Evolutionary conservation across 2,888 invertebrate genomes (phyloP).

Genomic region (Anarsia innoxiella): DNA sequence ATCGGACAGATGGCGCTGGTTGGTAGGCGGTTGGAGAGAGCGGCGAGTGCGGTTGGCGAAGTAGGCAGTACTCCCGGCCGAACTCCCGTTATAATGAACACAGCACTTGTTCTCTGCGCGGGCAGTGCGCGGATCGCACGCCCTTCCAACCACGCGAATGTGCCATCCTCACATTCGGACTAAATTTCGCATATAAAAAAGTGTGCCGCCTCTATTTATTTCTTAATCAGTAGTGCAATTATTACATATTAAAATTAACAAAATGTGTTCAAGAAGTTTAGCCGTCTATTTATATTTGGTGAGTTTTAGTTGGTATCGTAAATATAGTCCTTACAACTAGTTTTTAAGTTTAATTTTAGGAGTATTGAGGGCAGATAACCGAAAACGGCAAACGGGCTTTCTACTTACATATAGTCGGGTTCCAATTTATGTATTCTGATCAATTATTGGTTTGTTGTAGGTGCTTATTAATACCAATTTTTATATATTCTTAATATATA

Average conservation of each 20-base stretch:
- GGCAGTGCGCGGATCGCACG: constrained; percentile 74
- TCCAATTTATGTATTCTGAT: constrained; percentile 7
- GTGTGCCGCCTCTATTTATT: constrained; percentile 37
- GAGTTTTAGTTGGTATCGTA: constrained; percentile 35
- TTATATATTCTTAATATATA: no score
- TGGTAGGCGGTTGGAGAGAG: constrained; percentile 32
- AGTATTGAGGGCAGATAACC: constrained; percentile 15
- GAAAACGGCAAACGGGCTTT: constrained; percentile 10
- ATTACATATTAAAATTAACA: constrained; percentile 31
- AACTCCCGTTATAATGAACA: constrained; percentile 71
- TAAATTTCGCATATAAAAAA: constrained; percentile 55
- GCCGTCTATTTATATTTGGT: constrained; percentile 52
- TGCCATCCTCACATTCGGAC: constrained; percentile 57
- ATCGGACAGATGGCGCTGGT: constrained; percentile 48
- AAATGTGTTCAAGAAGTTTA: constrained; percentile 58
- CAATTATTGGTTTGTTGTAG: not conserved
- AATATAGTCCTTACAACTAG: constrained; percentile 12
- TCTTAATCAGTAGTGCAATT: constrained; percentile 35
- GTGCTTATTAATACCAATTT: no score
- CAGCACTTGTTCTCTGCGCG: constrained; percentile 68
- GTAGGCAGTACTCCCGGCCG: constrained; percentile 59
- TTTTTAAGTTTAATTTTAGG: constrained; percentile 6
- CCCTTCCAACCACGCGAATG: constrained; percentile 67
- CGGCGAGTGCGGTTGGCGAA: constrained; percentile 36
- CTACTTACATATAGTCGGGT: constrained; percentile 10